Evolutionary conservation across 2,113 vertebrate genomes (phyloP).

Genomic region (Cinclus mexicanus): DNA sequence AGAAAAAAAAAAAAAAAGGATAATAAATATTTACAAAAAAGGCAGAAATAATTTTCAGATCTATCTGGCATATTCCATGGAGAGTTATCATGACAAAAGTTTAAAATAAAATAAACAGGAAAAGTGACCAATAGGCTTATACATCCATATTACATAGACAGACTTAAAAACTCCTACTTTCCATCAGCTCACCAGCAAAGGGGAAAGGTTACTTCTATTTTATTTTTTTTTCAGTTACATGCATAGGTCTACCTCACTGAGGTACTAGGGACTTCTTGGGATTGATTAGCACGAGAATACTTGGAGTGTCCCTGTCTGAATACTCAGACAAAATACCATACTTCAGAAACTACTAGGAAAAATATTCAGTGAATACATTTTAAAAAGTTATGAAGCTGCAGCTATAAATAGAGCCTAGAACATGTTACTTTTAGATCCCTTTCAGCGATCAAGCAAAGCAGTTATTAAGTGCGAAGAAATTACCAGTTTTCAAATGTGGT

Average conservation of each 20-base stretch:
- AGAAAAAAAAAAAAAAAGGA: constrained; percentile 11
- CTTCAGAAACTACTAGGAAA: constrained; percentile 14
- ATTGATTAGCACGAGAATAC: neutral
- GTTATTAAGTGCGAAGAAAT: constrained; percentile 54
- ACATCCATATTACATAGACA: neutral
- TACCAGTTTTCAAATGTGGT: constrained; percentile 35
- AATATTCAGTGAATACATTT: constrained; percentile 1
- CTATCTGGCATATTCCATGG: neutral
- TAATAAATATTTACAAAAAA: constrained; percentile 36
- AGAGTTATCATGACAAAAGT: neutral
- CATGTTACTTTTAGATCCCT: constrained; percentile 22
- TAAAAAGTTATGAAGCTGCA: neutral
- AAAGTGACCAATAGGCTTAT: neutral
- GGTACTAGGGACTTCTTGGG: neutral
- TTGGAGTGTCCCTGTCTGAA: neutral
- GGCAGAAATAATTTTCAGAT: neutral
- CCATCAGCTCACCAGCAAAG: neutral
- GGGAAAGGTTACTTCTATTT: neutral
- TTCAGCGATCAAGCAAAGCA: constrained; percentile 34
- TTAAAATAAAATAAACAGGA: neutral
- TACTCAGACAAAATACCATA: neutral
- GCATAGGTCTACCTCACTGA: neutral
- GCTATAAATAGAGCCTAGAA: constrained; percentile 30
- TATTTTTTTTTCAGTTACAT: neutral
- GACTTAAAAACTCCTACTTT: neutral